A percentile compares a stretch with the other conserved stretches of the same genome.
These are phyloP conservation scores for Arion vulgaris DNA, from an alignment of 1,140 invertebrate genomes.

Conservation along the genomic window DNA sequence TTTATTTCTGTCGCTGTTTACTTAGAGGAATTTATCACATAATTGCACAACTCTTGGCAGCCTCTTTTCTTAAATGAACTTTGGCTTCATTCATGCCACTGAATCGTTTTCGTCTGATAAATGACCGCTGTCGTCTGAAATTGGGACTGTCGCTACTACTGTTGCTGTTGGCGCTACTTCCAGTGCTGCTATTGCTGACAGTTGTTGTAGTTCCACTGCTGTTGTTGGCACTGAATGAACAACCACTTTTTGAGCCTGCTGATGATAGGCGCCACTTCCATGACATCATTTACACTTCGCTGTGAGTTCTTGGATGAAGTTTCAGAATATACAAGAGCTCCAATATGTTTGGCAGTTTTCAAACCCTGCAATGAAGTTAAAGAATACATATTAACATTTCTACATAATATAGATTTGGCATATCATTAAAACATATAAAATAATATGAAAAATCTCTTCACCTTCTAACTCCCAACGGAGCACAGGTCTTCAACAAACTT, in stretches of 20 bases:
- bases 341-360: constrained; percentile 76
- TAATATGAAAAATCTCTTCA: too few species aligned
- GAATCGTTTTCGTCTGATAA: constrained; percentile 64
- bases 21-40: constrained; percentile 62
- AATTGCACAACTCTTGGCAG: constrained; percentile 64
- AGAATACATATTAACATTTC: not conserved
- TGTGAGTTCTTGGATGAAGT: constrained; percentile 77
- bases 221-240: not conserved
- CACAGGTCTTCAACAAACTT: too few species aligned
- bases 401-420: too few species aligned
- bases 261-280: constrained; percentile 79
- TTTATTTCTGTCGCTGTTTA: too few species aligned
- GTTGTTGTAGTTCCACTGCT: constrained; percentile 37
- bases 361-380: constrained; percentile 50
- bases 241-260: constrained; percentile 72
- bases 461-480: too few species aligned
- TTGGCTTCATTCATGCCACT: constrained; percentile 66
- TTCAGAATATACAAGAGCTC: constrained; percentile 80
- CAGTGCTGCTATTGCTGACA: constrained; percentile 20
- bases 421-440: too few species aligned
- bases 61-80: constrained; percentile 62
- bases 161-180: constrained; percentile 28
- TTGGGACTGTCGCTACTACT: constrained; percentile 46
- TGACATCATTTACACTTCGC: constrained; percentile 78
- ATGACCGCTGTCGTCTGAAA: constrained; percentile 62